Base-by-base conservation (phyloP, 2,113 vertebrate species). In the Typhlomys cinereus region DNA sequence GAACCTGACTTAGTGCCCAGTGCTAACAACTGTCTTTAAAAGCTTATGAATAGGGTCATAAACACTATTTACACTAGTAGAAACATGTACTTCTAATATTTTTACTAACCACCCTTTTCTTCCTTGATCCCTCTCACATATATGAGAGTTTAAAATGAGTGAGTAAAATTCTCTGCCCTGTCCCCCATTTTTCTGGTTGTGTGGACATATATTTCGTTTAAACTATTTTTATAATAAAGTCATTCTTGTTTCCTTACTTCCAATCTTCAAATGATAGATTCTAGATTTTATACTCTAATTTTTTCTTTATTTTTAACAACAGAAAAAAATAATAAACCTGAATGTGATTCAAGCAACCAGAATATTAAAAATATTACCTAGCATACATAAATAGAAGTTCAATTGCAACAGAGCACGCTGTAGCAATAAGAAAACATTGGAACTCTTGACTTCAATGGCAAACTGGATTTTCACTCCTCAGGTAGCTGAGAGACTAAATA, bases 21-120 rank as follows among this genome's bases (percentile, higher is more conserved):
- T 66, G 97, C 73, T 95, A 98, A 97, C 85, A 97, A 94, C 83
- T 94, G 70, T 71, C 90, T 97, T 97, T 97, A 97, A 96, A 95
- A 71, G 48, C 85, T 95, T 91, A 92, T 92, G 93, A 96, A 97
- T 95, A 95, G 75, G 87, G 90, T 94, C 94, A 93, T 97, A 97
- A 98, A 97, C 87, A 93, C 92, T 74, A 94, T 96, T 97, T 95
- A 74, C 79, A 81, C 88, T 93, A 0, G 0, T 81, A 75, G 88
- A 84, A 97, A 96, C 70, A 79, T 2, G 8, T n/a, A 81, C 61
- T 93, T 94, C 74, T 74, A 83, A 39, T 67, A 75, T 96, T 92
- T 83, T n/a, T n/a, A n/a, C 78, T 54, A 85, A 66, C 13, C 59
- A 20, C 23, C 52, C 17, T 27, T 18, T 44, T n/a, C 12, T 31